Evolutionary conservation across 2,797 vertebrate species (phyloP), one percentile per base, ranked within the genome.

Genomic region (Neopelma chrysocephalum): DNA sequence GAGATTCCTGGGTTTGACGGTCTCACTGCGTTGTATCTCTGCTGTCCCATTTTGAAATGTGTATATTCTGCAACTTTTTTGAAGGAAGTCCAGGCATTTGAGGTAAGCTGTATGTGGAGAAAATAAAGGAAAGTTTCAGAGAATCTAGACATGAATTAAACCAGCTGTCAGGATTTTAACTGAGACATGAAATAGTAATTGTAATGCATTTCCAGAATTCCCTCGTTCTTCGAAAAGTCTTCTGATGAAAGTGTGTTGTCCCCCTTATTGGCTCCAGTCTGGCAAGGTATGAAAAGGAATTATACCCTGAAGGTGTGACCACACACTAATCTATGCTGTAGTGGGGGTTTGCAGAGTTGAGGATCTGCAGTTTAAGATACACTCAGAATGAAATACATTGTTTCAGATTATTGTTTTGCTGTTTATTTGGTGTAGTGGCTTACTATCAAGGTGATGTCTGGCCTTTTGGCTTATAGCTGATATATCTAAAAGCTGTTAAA

Each of bases 31-130:
- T 65, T 85, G 64, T 62, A 43, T 95, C 83, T 93, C 90, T 94
- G 50, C 88, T 92, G 89, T 87, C 34, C 78, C 21, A 21, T 42
- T 93, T 82, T 85, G 78, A 93, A 95, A 91, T 81, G 95, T 95
- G 61, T 93, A 22, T 77, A 34, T 80, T 77, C 82, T 80, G 57
- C 48, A 85, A 54, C 42, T 45, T 89, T 84, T 83, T 82, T 70
- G 62, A 95, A 94, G 83, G 38, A 80, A 75, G 56, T 81, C 68
- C 75, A 89, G 91, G 86, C 32, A 58, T 89, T 84, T 85, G 70
- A 77, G 72, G 78, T 85, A 90, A 85, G 21, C 25, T 94, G 3
- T 43, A 8, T 54, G 53, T 40, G 43, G 61, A 77, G 60, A 69
- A 93, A 87, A 82, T 61, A 72, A 10, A 16, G 60, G 64, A 89